Conservation (phyloP, 2,113 vertebrate species). For the Cairina moschata region DNA sequence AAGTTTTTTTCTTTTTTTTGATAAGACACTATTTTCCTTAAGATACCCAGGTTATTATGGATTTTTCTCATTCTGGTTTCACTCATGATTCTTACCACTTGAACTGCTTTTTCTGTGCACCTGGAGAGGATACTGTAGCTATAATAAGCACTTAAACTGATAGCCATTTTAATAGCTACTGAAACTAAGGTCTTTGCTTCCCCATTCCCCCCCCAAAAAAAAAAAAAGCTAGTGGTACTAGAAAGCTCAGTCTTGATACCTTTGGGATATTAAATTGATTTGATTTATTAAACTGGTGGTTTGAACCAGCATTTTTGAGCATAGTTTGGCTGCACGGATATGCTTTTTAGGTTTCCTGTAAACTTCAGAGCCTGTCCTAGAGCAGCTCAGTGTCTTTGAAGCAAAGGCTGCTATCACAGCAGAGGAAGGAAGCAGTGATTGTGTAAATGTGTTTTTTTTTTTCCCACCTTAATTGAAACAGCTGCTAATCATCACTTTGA, state of each 20-base stretch:
- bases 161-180: not conserved
- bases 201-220: too few relatives aligned
- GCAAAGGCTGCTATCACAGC: not conserved
- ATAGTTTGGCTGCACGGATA: not conserved
- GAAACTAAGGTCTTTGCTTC: not conserved
- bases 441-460: too few relatives aligned
- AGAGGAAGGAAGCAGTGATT: not conserved
- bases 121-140: not conserved
- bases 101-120: not conserved
- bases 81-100: not conserved
- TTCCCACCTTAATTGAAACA: not conserved
- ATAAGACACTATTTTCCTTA: accelerated
- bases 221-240: too few relatives aligned
- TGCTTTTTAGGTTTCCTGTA: not conserved
- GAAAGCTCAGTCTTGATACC: not conserved
- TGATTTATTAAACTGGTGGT: not conserved
- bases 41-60: not conserved
- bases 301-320: not conserved
- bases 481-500: not conserved
- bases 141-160: not conserved
- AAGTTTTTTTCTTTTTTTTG: not conserved
- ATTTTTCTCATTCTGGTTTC: not conserved
- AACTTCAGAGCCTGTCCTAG: not conserved
- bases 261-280: not conserved
- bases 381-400: not conserved